These are phyloP conservation scores for Aplodontia rufa DNA, from an alignment of 2,113 vertebrate genomes.

Conservation along the genomic window DNA sequence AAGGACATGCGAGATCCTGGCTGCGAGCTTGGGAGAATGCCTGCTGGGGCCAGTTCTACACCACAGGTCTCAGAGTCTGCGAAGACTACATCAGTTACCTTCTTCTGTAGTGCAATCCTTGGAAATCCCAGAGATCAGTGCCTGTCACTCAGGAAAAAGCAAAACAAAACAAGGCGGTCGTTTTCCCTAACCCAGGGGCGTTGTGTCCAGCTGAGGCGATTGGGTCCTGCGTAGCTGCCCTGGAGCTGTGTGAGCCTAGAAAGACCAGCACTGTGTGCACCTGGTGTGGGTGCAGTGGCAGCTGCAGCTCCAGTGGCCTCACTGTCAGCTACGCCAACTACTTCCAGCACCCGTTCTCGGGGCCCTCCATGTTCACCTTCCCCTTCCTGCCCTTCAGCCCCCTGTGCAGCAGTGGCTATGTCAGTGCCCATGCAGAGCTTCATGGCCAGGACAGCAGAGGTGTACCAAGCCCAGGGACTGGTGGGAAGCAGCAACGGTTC, in stretches of 20 bases:
- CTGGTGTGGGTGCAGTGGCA: constrained; percentile 96
- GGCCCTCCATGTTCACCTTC: constrained; percentile 94
- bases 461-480: too few relatives aligned
- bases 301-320: constrained; percentile 91
- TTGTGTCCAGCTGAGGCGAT: constrained; percentile 70
- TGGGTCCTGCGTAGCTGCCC: constrained; percentile 81
- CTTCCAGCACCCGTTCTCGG: constrained; percentile 94
- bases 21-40: not conserved
- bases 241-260: constrained; percentile 77
- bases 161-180: constrained; percentile 73
- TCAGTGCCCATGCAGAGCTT: constrained; percentile 89
- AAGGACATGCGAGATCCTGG: too few relatives aligned
- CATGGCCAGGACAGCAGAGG: constrained; percentile 88
- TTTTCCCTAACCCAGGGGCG: constrained; percentile 82
- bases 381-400: constrained; percentile 95
- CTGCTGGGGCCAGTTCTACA: constrained; percentile 26
- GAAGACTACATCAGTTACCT: constrained; percentile 81
- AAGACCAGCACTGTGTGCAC: constrained; percentile 92
- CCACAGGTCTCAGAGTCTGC: constrained; percentile 81
- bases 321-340: constrained; percentile 92
- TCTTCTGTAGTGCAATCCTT: constrained; percentile 87
- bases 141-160: constrained; percentile 81
- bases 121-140: constrained; percentile 86
- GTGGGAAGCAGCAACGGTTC: too few relatives aligned
- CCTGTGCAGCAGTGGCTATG: constrained; percentile 87